Percentiles rank a stretch among this genome's conserved stretches.
Evolutionary conservation across 2,797 vertebrate genomes (phyloP).

Genomic region (Melanotaenia maccullochi): DNA sequence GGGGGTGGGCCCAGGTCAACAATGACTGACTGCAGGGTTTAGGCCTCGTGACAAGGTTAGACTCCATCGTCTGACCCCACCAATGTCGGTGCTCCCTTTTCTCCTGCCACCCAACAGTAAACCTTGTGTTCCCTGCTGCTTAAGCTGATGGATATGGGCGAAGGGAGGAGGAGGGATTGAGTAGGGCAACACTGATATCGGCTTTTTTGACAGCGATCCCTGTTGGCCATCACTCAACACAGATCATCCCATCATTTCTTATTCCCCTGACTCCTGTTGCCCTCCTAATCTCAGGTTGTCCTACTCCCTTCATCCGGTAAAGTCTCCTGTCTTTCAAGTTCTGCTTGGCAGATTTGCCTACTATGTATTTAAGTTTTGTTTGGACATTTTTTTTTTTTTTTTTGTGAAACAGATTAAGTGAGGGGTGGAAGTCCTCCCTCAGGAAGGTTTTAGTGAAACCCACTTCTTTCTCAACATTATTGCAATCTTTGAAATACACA

Average conservation of each 20-base stretch:
- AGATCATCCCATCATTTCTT: slow-evolving; percentile 48
- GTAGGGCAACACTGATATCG: slow-evolving; percentile 45
- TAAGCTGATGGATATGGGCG: slow-evolving; percentile 50
- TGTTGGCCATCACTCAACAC: slow-evolving; percentile 53
- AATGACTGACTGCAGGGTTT: slow-evolving; percentile 68
- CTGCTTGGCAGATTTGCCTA: slow-evolving; percentile 42
- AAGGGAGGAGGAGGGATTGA: slow-evolving; percentile 11
- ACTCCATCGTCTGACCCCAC: slow-evolving; percentile 42
- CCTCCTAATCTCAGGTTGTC: slow-evolving; percentile 49
- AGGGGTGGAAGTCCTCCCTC: not conserved
- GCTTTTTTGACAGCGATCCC: slow-evolving; percentile 63
- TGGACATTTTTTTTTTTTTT: not conserved
- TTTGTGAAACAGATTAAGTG: not conserved
- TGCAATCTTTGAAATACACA: not conserved
- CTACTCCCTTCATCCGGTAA: slow-evolving; percentile 24
- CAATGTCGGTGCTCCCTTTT: slow-evolving; percentile 24
- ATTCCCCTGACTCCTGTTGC: slow-evolving; percentile 39
- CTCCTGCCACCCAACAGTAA: slow-evolving; percentile 17
- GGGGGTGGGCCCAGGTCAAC: slow-evolving; percentile 50
- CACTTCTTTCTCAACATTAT: not conserved
- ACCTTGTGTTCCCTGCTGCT: slow-evolving; percentile 31
- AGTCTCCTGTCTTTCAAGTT: slow-evolving; percentile 24
- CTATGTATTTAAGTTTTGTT: not conserved
- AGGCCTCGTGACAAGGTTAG: slow-evolving; percentile 63
- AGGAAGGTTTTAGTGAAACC: not conserved